Evolutionary conservation across 1,140 invertebrate genomes (phyloP), one percentile per base, ranked within the genome.

Genomic region (Antheraea pernyi): DNA sequence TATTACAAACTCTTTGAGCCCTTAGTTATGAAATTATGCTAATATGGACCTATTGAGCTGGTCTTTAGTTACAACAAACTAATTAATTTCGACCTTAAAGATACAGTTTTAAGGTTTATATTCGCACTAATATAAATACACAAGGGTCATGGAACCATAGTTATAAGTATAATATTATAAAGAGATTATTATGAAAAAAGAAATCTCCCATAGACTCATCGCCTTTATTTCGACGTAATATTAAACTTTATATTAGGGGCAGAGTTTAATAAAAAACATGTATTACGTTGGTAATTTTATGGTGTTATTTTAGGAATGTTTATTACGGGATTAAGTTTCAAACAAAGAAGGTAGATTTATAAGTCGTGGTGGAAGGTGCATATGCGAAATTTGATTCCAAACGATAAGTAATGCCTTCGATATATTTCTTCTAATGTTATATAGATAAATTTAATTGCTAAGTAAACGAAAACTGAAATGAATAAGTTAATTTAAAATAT

Each of bases 21-120:
- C 84, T 78, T 83, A 74, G 81, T 83, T 89, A 89, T 86, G 84
- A 87, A 86, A 89, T 87, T 89, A 89, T 89, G 84, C 69, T 86
- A 89, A 87, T 89, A 69, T 72, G 59, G 67, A 68, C 65, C 74
- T 30, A 30, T 30, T 30, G 22, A 30, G 22, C 22, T 30, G 75
- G 46, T 53, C 46, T 53, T 11, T 53, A 16, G 9, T n/a, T 13
- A 6, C 16, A 13, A 53, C 11, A 13, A n/a, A 13, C 5, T 16
- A n/a, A 53, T 53, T 53, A 63, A 13, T 37, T 63, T 70, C 65
- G 68, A 69, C 59, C 62, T 69, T 85, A 79, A 73, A 64, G 16
- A 46, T 59, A 61, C 59, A 0, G 19, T 0, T 10, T 30, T 80
- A 86, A 80, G 72, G 73, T 73, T 58, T 46, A 77, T 69, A 69